phyloP scores from a whole-genome alignment of 2,888 invertebrate genomes.

The Hipparchia sbordonii region DNA sequence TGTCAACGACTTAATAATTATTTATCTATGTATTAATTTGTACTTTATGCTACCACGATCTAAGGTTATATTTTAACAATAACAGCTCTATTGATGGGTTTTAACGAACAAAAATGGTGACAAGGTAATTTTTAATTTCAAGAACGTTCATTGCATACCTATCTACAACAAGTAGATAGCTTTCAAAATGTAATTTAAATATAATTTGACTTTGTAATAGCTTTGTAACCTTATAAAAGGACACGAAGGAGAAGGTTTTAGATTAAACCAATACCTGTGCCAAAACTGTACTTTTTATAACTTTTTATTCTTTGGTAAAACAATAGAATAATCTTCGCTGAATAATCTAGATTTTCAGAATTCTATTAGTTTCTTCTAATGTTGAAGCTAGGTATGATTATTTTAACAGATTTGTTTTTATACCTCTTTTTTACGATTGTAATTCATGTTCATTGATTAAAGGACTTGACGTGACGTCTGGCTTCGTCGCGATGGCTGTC shows the following conservation, averaged over 20 bases:
- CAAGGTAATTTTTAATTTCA: constrained; percentile 22
- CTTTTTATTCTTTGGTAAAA: neutral
- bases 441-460: neutral
- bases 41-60: constrained; percentile 14
- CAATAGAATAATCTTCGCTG: neutral
- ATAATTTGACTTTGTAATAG: neutral
- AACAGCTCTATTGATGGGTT: neutral
- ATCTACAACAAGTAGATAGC: neutral
- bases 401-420: neutral
- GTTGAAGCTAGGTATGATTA: neutral
- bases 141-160: neutral
- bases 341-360: neutral
- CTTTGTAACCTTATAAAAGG: neutral
- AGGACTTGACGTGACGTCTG: neutral
- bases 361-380: neutral
- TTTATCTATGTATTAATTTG: constrained; percentile 4
- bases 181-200: neutral
- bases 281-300: neutral
- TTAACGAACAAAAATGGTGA: constrained; percentile 16
- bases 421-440: neutral
- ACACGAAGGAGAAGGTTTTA: too few relatives aligned
- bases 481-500: constrained; percentile 2
- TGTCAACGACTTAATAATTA: constrained; percentile 8
- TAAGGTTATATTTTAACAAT: constrained; percentile 15
- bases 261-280: too few relatives aligned